Conservation (phyloP, 2,113 vertebrate genomes). For the Typhlomys cinereus region DNA sequence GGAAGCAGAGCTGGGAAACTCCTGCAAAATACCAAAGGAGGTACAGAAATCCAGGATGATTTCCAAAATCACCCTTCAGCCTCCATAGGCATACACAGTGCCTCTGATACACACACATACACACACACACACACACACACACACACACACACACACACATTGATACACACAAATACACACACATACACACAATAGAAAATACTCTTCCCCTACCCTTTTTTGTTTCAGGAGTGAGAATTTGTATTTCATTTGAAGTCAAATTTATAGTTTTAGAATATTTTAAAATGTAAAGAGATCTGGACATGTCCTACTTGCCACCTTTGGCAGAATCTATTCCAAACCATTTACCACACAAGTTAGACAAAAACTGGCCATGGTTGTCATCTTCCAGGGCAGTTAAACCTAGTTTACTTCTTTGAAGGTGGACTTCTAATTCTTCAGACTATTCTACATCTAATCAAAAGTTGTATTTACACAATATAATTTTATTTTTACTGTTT, state of each 20-base stretch:
- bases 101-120: no score
- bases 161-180: no score
- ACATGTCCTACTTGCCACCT: neutral
- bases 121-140: no score
- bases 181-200: no score
- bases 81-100: no score
- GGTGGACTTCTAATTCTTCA: neutral
- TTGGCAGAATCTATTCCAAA: neutral
- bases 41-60: no score
- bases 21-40: no score
- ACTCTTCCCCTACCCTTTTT: neutral
- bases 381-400: neutral
- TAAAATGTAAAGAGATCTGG: neutral
- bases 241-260: neutral
- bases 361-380: neutral
- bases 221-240: conserved; percentile 21
- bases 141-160: no score
- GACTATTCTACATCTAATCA: neutral
- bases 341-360: neutral
- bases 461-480: neutral
- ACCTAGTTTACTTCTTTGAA: neutral
- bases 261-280: neutral
- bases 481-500: neutral
- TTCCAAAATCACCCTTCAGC: no score
- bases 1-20: no score